These are phyloP conservation scores for Gibbula magus DNA, from an alignment of 2,888 invertebrate genomes.

Conservation along the genomic window DNA sequence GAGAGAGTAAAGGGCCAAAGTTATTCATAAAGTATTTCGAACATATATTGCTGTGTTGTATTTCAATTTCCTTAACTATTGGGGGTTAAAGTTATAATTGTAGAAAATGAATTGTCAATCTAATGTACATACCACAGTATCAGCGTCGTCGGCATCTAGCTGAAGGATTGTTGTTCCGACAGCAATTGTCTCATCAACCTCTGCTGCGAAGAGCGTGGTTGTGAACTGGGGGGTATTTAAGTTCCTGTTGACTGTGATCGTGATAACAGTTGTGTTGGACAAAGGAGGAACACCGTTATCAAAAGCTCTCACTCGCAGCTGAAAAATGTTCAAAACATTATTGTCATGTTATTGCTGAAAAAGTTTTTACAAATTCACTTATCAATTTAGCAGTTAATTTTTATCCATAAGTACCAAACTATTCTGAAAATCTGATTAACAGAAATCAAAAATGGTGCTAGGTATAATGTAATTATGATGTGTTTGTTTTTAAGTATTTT, in stretches of 20 bases:
- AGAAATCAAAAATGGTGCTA: no score
- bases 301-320: slow-evolving; percentile 60
- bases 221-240: slow-evolving; percentile 49
- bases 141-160: neutral
- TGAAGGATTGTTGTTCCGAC: neutral
- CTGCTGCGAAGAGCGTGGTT: neutral
- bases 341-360: neutral
- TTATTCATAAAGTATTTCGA: no score
- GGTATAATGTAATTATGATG: no score
- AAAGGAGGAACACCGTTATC: slow-evolving; percentile 66
- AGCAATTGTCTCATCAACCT: slow-evolving; percentile 1
- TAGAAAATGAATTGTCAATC: neutral
- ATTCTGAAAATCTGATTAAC: no score
- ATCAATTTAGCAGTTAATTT: no score
- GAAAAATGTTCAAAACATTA: slow-evolving; percentile 16
- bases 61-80: no score
- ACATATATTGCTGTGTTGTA: no score
- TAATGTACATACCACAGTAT: neutral
- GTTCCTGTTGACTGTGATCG: slow-evolving; percentile 63
- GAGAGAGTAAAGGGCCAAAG: no score
- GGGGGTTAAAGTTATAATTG: no score
- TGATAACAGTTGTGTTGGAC: slow-evolving; percentile 47
- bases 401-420: no score
- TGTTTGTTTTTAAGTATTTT: no score
- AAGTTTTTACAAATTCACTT: no score